Evolutionary conservation across 2,888 invertebrate genomes (phyloP), one percentile per base, ranked within the genome.

Genomic region (Caenorhabditis panamensis): DNA sequence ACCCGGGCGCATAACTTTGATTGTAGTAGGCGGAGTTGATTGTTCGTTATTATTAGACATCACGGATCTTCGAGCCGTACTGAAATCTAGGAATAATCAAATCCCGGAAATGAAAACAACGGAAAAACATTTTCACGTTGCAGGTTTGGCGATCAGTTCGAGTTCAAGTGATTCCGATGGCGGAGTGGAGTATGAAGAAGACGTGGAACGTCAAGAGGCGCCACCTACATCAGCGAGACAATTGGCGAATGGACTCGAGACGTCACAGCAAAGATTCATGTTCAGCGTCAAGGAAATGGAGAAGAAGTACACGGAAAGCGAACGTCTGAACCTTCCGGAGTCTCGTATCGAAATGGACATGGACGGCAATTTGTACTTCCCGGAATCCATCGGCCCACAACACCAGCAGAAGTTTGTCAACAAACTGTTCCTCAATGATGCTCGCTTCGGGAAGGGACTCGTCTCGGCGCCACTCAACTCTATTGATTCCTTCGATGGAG

Each of bases 401-500:
- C 64, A 58, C 9, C 78, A 78, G 41, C 78, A 78, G 51, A 18
- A 59, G 1, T 78, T 66, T 18, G 36, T 78, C 16, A 71, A 78
- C 53, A 26, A 59, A 26, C 47, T 69, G 58, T 68, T 24, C 49
- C 71, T 56, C 13, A 22, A 71, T 2, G 64, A 71, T 8, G 24
- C 53, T 0, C n/a, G 31, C 4, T 78, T 78, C 24, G 78, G 78
- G 9, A 78, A 78, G 20, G 71, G 78, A 28, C 31, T 53, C 9
- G 37, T 71, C 24, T 78, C 78, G 9, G 78, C 78, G 4, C 78
- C 78, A 2, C 51, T 31, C 6, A 78, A 78, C n/a, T 78, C 78
- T 0, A 53, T 78, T 13, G 51, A 66, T 6, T 64, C 63, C 0
- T 66, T 69, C 16, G 71, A 78, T 24, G 71, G 71, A 59, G 68